Base-by-base conservation (phyloP, 2,888 invertebrate species). In the Eurytoma adleriae region DNA sequence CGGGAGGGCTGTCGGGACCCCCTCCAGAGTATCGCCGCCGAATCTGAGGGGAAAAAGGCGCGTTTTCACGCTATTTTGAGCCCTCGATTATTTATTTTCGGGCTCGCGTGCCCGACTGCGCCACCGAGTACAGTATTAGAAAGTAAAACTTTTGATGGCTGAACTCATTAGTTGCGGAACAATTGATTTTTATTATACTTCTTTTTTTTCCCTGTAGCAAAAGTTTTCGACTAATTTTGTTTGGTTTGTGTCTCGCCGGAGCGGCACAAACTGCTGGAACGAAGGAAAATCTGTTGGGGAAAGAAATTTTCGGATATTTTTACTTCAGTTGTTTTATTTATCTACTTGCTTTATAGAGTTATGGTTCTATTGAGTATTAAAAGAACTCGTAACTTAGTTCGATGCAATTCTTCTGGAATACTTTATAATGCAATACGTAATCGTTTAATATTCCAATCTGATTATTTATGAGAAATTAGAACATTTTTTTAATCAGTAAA, bases 41-140 rank as follows among this genome's bases (percentile, higher is more conserved):
- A 68, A 54, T 54, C 54, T 27, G 16, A 68, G 14, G 18, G 27
- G 14, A 68, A 16, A 16, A 54, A 14, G 24, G 16, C 24, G 54
- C 24, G n/a, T 24, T 68, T 64, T 68, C 20, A 10, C 52, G 68
- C 68, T 68, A 68, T 68, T 68, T 54, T 14, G 13, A 54, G 68
- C 52, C 20, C 16, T 54, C 10, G 40, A 7, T 24, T 40, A 54
- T 24, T 27, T 68, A 68, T 68, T 68, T 54, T 68, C 7, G 27
- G 27, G 54, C 40, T 40, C 40, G 40, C 40, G 40, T 40, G 40
- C 40, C 40, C 5, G 40, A 40, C 40, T 4, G 40, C 40, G 40
- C 40, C 3, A 27, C 4, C 27, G 13, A 61, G n/a, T 1, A 3
- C n/a, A 12, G n/a, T 16, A 16, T n/a, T 64, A 48, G 48, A 48